Percentiles rank a stretch among this genome's conserved stretches.
phyloP scores from a whole-genome alignment of 2,797 vertebrate genomes.

The Pangasius krempfi region DNA sequence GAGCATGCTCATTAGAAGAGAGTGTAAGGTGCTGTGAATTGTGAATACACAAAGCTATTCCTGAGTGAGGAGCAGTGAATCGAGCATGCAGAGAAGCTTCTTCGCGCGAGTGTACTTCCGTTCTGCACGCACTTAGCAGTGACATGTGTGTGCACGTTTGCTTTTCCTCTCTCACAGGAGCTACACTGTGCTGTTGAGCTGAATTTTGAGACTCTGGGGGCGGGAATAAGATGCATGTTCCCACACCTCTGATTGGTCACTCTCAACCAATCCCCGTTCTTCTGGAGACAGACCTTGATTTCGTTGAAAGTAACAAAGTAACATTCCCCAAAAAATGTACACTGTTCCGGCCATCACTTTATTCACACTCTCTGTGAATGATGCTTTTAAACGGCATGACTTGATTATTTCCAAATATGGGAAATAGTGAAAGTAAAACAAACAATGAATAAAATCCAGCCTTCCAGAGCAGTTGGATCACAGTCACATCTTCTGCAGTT shows the following conservation, averaged over 20 bases:
- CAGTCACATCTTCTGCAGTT: neutral
- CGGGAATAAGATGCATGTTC: neutral
- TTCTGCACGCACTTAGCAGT: neutral
- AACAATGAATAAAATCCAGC: neutral
- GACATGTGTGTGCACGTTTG: neutral
- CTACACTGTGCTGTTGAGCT: neutral
- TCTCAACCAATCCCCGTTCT: neutral
- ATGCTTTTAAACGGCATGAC: neutral
- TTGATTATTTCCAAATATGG: neutral
- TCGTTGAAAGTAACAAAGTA: neutral
- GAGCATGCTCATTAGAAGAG: neutral
- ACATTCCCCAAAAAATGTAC: neutral
- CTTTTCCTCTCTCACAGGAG: neutral
- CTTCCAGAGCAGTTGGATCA: neutral
- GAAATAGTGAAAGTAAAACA: neutral
- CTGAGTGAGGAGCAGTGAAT: constrained; percentile 9
- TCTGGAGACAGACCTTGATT: neutral
- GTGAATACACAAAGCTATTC: constrained; percentile 1
- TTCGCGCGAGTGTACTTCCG: neutral
- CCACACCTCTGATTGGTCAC: constrained; percentile 1
- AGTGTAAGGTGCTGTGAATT: neutral
- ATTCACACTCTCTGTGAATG: neutral
- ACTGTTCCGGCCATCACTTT: neutral
- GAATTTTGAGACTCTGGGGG: constrained; percentile 1
- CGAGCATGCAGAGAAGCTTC: neutral